A percentile compares a stretch with the other conserved stretches of the same genome.
phyloP scores from a whole-genome alignment of 2,888 invertebrate genomes.

The Protophormia terraenovae region DNA sequence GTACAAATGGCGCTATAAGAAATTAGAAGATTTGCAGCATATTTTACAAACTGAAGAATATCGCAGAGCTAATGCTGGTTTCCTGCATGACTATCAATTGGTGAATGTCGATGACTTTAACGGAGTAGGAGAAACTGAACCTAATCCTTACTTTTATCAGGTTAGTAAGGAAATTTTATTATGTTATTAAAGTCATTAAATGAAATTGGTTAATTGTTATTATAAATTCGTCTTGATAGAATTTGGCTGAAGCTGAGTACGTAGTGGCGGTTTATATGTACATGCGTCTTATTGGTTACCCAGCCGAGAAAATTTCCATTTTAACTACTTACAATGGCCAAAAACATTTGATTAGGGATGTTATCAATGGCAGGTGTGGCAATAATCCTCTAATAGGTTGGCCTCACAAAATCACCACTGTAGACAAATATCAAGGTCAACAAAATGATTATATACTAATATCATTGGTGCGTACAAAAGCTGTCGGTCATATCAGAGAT shows the following conservation, averaged over 20 bases:
- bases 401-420: constrained; percentile 96
- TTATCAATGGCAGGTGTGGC: constrained; percentile 95
- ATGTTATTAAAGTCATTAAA: too few relatives aligned
- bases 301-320: constrained; percentile 97
- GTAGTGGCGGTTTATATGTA: constrained; percentile 99
- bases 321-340: constrained; percentile 99
- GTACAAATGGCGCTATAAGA: constrained; percentile 98
- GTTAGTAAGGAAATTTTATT: constrained; percentile 82
- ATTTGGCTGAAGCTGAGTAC: constrained; percentile 95
- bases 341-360: constrained; percentile 97
- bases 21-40: constrained; percentile 96
- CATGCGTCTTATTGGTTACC: constrained; percentile 98
- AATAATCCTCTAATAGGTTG: constrained; percentile 96
- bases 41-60: constrained; percentile 93
- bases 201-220: too few relatives aligned
- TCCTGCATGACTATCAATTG: constrained; percentile 95
- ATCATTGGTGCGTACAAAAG: constrained; percentile 96
- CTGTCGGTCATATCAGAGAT: constrained; percentile 98
- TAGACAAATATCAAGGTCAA: constrained; percentile 99
- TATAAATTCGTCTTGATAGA: constrained; percentile 84
- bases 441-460: constrained; percentile 99
- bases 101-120: constrained; percentile 98
- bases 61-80: constrained; percentile 94
- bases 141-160: constrained; percentile 99
- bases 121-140: constrained; percentile 97